A percentile compares a stretch with the other conserved stretches of the same genome.
Conservation (phyloP, 2,888 invertebrate species). For the Acrobasis suavella region DNA sequence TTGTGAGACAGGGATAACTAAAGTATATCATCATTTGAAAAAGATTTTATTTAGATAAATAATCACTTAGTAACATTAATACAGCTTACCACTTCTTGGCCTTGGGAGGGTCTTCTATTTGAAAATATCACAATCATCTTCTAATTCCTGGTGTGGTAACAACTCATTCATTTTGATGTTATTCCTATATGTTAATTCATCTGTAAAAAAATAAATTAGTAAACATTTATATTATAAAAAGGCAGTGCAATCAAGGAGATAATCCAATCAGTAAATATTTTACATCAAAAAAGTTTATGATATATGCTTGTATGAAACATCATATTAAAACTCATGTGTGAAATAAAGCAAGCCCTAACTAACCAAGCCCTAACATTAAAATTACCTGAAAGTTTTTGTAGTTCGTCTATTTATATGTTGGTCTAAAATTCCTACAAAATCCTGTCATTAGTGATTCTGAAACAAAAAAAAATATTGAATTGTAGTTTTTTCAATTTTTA, state of each 20-base stretch:
- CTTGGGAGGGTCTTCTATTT: no score
- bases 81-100: not conserved
- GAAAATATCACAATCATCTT: no score
- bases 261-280: constrained; percentile 38
- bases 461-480: constrained; percentile 19
- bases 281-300: constrained; percentile 47
- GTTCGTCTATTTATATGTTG: no score
- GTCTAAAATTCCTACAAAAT: no score
- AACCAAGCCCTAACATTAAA: no score
- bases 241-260: not conserved
- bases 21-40: constrained; percentile 53
- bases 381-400: no score
- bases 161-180: not conserved
- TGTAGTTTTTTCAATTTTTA: not conserved
- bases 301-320: constrained; percentile 59
- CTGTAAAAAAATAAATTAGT: not conserved
- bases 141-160: no score
- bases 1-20: constrained; percentile 69
- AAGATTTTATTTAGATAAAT: not conserved
- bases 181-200: not conserved
- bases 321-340: constrained; percentile 25
- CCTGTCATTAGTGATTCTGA: not conserved
- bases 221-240: not conserved
- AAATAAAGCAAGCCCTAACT: constrained; percentile 14
- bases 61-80: no score